These are phyloP conservation scores for Meloidogyne hapla DNA, from an alignment of 1,140 invertebrate genomes.

Conservation along the genomic window DNA sequence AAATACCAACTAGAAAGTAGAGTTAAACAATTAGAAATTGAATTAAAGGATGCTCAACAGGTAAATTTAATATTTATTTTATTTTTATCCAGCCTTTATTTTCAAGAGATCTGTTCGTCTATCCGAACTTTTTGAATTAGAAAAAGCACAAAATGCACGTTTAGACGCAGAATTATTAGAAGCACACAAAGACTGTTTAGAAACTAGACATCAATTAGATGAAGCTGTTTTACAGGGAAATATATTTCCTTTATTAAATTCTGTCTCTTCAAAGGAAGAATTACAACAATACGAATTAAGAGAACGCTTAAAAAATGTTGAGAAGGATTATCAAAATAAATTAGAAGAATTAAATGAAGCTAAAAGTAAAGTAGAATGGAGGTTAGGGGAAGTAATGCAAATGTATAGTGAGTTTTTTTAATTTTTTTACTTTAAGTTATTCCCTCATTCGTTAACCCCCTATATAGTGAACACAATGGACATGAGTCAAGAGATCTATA, in stretches of 20 bases:
- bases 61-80: too few relatives aligned
- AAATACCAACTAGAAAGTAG: conserved; percentile 39
- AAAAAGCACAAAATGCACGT: conserved; percentile 41
- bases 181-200: conserved; percentile 4
- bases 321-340: conserved; percentile 24
- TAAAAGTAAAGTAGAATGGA: conserved; percentile 40
- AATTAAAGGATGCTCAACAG: conserved; percentile 29
- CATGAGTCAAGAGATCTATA: too few relatives aligned
- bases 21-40: conserved; percentile 31
- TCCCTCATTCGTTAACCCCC: too few relatives aligned
- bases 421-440: neutral
- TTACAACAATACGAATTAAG: neutral
- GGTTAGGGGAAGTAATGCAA: conserved; percentile 38
- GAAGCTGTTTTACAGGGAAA: conserved; percentile 23
- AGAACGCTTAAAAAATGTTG: neutral
- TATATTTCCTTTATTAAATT: neutral
- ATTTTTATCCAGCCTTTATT: too few relatives aligned
- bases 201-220: conserved; percentile 26
- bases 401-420: neutral
- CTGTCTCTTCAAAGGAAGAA: neutral
- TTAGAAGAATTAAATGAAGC: conserved; percentile 23
- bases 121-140: conserved; percentile 31
- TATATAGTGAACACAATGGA: too few relatives aligned
- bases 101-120: conserved; percentile 4
- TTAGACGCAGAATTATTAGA: conserved; percentile 25